These are phyloP conservation scores for Xiphophorus birchmanni DNA, from an alignment of 2,797 vertebrate genomes.

Conservation along the genomic window DNA sequence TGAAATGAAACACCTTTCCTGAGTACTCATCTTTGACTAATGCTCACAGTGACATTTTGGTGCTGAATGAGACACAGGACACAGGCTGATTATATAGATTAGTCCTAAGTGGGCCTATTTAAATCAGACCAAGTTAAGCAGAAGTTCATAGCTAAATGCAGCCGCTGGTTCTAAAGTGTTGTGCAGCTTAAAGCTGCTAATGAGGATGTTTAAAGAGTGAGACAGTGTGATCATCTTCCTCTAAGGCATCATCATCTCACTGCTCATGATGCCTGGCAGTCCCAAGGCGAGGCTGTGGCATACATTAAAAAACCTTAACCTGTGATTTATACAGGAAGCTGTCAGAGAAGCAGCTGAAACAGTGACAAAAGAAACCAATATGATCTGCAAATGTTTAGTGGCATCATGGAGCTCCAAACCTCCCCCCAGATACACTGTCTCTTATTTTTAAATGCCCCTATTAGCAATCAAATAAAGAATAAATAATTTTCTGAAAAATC, in stretches of 20 bases:
- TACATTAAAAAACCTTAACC: slow-evolving; percentile 58
- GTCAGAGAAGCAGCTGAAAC: background rate
- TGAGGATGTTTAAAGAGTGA: slow-evolving; percentile 52
- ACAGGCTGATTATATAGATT: slow-evolving; percentile 39
- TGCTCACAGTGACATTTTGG: slow-evolving; percentile 17
- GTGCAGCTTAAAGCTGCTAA: slow-evolving; percentile 50
- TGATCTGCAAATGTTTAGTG: background rate
- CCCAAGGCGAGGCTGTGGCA: slow-evolving; percentile 15
- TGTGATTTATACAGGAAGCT: slow-evolving; percentile 67
- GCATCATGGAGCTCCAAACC: background rate
- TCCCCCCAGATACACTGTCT: background rate
- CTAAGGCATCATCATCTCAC: slow-evolving; percentile 40
- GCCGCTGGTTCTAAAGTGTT: background rate
- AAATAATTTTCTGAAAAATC: too few relatives aligned
- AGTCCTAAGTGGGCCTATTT: slow-evolving; percentile 44
- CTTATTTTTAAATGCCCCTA: background rate
- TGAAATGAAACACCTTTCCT: slow-evolving; percentile 55
- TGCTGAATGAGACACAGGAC: slow-evolving; percentile 47
- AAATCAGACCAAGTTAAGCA: slow-evolving; percentile 50
- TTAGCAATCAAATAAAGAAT: background rate
- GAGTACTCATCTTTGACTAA: slow-evolving; percentile 50
- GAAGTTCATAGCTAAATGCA: slow-evolving; percentile 32
- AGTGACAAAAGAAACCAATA: background rate
- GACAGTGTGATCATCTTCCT: slow-evolving; percentile 44
- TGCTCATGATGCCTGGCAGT: slow-evolving; percentile 31